These are phyloP conservation scores for Myodes glareolus DNA, from an alignment of 2,113 vertebrate genomes.

Conservation along the genomic window DNA sequence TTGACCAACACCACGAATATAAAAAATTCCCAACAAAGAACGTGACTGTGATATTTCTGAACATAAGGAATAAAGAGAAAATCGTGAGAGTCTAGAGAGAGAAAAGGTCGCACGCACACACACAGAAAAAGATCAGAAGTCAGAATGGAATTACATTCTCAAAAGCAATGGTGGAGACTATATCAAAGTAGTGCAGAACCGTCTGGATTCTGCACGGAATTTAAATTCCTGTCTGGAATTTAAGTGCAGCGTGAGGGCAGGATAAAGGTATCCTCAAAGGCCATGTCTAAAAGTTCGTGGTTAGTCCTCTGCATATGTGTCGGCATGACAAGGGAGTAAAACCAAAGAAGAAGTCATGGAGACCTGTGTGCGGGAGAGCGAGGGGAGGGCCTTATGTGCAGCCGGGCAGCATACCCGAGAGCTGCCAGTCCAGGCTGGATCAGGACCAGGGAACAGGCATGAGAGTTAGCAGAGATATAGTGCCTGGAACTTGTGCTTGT, in stretches of 20 bases:
- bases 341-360: neutral
- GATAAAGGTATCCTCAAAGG: neutral
- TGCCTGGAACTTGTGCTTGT: neutral
- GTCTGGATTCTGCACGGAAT: neutral
- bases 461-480: neutral
- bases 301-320: neutral
- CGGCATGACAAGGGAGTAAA: neutral
- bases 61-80: constrained; percentile 20
- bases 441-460: neutral
- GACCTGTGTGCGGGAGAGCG: neutral
- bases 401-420: no score
- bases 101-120: neutral
- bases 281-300: neutral
- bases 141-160: neutral
- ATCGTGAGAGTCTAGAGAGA: neutral
- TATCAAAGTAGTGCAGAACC: neutral
- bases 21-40: neutral
- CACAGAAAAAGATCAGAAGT: neutral
- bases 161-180: neutral
- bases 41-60: neutral
- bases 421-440: neutral
- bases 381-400: neutral
- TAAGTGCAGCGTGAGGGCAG: neutral
- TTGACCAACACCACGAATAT: neutral
- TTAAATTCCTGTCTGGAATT: neutral